Evolutionary conservation across 2,888 invertebrate species (phyloP).

Genomic region (Chloroclystis v-ata): DNA sequence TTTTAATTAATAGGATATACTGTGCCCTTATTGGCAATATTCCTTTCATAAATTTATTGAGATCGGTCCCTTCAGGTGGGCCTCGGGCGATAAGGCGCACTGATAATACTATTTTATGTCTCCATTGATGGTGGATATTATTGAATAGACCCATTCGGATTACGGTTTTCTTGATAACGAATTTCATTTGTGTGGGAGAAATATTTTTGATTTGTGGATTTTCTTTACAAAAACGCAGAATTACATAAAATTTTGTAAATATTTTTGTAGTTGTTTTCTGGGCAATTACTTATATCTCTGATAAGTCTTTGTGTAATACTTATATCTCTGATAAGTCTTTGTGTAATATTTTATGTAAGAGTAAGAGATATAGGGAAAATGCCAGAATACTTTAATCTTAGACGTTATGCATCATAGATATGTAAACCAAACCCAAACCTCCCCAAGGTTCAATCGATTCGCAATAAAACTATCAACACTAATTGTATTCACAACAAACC

Average conservation of each 20-base stretch:
- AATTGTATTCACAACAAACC: constrained; percentile 27
- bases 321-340: too few species aligned
- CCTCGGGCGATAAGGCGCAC: constrained; percentile 59
- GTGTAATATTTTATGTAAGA: too few species aligned
- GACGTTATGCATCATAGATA: too few species aligned
- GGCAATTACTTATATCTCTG: too few species aligned
- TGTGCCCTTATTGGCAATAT: constrained; percentile 76
- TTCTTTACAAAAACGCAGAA: too few species aligned
- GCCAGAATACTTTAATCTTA: too few species aligned
- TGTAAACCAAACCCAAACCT: not conserved
- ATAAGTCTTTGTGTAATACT: too few species aligned
- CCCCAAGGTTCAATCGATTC: constrained; percentile 21
- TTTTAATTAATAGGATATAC: constrained; percentile 78
- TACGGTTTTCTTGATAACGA: not conserved
- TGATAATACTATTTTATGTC: constrained; percentile 50
- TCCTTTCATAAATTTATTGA: constrained; percentile 78
- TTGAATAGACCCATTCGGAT: constrained; percentile 14
- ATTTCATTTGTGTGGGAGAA: too few species aligned
- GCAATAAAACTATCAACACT: constrained; percentile 39
- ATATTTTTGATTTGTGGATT: too few species aligned
- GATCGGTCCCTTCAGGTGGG: constrained; percentile 65
- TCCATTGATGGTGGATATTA: constrained; percentile 26
- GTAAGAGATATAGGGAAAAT: too few species aligned
- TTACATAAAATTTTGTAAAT: too few species aligned
- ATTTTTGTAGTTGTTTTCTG: too few species aligned